phyloP scores from a whole-genome alignment of 2,888 invertebrate species.

The Mythimna impura region DNA sequence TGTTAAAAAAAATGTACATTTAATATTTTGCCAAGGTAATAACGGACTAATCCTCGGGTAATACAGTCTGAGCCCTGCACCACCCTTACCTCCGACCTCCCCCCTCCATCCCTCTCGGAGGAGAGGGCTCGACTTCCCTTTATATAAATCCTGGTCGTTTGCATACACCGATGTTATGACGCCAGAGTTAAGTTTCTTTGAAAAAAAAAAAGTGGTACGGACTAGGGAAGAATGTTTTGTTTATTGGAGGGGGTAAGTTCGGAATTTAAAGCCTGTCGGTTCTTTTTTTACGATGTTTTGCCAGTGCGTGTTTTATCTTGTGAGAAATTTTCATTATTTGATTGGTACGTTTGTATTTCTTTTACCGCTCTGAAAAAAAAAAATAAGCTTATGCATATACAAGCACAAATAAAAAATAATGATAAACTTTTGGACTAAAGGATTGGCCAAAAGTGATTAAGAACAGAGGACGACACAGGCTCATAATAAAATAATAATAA shows the following conservation, averaged over 20 bases:
- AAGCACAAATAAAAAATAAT: background rate
- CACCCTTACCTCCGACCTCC: slow-evolving; percentile 21
- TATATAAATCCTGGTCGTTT: slow-evolving; percentile 69
- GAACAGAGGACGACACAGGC: too few relatives aligned
- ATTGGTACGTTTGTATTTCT: too few relatives aligned
- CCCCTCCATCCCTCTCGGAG: slow-evolving; percentile 23
- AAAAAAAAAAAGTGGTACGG: slow-evolving; percentile 59
- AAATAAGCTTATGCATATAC: too few relatives aligned
- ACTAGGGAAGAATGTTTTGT: slow-evolving; percentile 29
- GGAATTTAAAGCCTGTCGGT: background rate
- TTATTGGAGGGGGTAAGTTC: background rate
- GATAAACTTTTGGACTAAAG: too few relatives aligned
- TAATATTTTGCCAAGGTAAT: slow-evolving; percentile 63
- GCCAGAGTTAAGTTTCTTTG: slow-evolving; percentile 59
- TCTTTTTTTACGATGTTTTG: background rate
- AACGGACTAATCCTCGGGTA: slow-evolving; percentile 70
- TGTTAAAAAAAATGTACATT: slow-evolving; percentile 57
- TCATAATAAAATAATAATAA: too few relatives aligned
- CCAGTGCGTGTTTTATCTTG: background rate
- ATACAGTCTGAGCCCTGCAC: slow-evolving; percentile 66
- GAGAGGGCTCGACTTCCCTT: slow-evolving; percentile 50
- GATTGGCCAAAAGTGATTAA: too few relatives aligned
- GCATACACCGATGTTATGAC: slow-evolving; percentile 69
- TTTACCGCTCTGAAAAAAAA: too few relatives aligned
- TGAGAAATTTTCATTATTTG: background rate